Evolutionary conservation across 2,113 vertebrate species (phyloP).

Genomic region (Siphamia tubifer): DNA sequence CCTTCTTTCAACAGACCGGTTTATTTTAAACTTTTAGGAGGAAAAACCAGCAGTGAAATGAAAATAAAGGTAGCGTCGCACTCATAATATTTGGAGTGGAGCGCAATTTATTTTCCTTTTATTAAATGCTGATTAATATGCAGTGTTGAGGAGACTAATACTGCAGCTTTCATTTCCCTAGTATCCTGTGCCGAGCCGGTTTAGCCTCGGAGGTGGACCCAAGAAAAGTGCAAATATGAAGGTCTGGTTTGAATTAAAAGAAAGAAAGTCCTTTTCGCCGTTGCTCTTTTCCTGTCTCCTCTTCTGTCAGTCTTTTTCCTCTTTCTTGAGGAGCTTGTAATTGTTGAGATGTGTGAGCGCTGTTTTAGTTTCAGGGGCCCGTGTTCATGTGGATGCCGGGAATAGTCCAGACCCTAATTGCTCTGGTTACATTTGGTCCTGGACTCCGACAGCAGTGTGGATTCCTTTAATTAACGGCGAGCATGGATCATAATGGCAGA

Average conservation of each 20-base stretch:
- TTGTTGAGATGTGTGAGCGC: conserved; percentile 53
- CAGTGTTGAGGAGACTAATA: conserved; percentile 90
- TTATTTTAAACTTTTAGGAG: conserved; percentile 69
- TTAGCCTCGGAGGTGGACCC: conserved; percentile 74
- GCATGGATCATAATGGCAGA: conserved; percentile 31
- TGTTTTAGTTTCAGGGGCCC: conserved; percentile 49
- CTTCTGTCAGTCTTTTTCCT: conserved; percentile 22
- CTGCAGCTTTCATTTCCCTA: conserved; percentile 86
- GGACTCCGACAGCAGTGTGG: neutral
- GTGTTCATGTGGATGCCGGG: conserved; percentile 36
- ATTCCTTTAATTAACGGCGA: conserved; percentile 52
- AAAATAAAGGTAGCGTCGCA: conserved; percentile 78
- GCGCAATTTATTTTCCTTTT: conserved; percentile 91
- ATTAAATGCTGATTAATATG: conserved; percentile 97
- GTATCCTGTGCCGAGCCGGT: conserved; percentile 86
- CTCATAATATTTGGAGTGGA: conserved; percentile 93
- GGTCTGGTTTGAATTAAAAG: conserved; percentile 90
- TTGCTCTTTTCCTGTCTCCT: conserved; percentile 37
- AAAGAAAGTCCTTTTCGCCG: conserved; percentile 73
- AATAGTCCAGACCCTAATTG: conserved; percentile 43
- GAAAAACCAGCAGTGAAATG: conserved; percentile 67
- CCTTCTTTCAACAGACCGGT: conserved; percentile 71
- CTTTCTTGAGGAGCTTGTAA: conserved; percentile 38
- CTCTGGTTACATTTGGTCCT: conserved; percentile 34
- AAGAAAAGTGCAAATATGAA: conserved; percentile 78